These are phyloP conservation scores for Drosophila simulans DNA, from an alignment of 1,140 invertebrate genomes.

Conservation along the genomic window DNA sequence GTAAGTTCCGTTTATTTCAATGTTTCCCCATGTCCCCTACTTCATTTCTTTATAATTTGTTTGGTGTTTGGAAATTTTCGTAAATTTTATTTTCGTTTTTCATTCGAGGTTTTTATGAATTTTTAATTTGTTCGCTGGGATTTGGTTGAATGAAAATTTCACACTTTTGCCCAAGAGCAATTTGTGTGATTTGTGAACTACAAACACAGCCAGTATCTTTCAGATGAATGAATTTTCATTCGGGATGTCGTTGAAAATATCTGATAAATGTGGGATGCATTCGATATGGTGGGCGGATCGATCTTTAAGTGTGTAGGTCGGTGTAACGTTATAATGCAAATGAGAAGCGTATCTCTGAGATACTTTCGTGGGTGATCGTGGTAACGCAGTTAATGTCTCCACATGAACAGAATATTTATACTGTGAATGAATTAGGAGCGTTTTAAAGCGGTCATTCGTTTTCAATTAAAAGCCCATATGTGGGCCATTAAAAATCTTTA, in stretches of 20 bases:
- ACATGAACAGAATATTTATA: too few species aligned
- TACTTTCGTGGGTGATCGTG: constrained; percentile 23
- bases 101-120: constrained; percentile 67
- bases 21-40: neutral
- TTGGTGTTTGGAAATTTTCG: constrained; percentile 43
- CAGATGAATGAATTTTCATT: constrained; percentile 22
- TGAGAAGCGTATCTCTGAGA: constrained; percentile 7
- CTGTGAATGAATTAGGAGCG: too few species aligned
- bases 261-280: constrained; percentile 26
- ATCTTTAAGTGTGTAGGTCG: constrained; percentile 13
- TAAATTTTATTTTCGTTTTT: constrained; percentile 62
- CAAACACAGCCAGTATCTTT: constrained; percentile 21
- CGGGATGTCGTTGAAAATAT: constrained; percentile 9
- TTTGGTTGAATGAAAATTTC: constrained; percentile 53
- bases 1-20: constrained; percentile 53
- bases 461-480: too few species aligned
- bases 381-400: neutral
- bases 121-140: constrained; percentile 67
- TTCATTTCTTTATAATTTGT: constrained; percentile 17
- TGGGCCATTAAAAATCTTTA: too few species aligned
- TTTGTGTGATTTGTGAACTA: constrained; percentile 66
- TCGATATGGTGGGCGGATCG: constrained; percentile 4
- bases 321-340: constrained; percentile 1
- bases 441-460: too few species aligned
- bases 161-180: constrained; percentile 54